phyloP scores from a whole-genome alignment of 1,140 invertebrate genomes.

The Drosophila ogumai region DNA sequence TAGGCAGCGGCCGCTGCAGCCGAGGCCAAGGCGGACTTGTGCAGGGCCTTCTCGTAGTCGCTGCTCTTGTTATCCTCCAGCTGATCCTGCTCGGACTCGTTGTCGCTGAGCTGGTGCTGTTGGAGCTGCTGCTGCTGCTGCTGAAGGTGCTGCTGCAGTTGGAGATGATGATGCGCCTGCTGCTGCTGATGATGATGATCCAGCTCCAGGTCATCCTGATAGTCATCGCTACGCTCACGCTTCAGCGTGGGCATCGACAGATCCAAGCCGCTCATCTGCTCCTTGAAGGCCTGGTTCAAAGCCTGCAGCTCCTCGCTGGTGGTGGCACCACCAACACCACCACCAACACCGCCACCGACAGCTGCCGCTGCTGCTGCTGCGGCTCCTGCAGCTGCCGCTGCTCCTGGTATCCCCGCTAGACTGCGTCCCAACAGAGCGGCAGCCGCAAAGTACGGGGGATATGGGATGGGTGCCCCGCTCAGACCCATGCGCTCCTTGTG shows the following conservation, averaged over 20 bases:
- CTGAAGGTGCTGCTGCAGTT: conserved; percentile 1
- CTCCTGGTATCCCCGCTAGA: conserved; percentile 85
- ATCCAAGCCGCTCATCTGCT: conserved; percentile 92
- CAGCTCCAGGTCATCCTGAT: conserved; percentile 89
- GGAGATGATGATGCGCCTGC: conserved; percentile 35
- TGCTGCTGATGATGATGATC: conserved; percentile 80
- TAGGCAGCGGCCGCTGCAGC: conserved; percentile 67
- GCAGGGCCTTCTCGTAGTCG: conserved; percentile 84
- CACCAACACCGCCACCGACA: conserved; percentile 35
- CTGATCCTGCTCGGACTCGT: conserved; percentile 86
- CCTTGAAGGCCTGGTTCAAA: conserved; percentile 88
- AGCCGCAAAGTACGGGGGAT: conserved; percentile 90
- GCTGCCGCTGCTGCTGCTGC: conserved; percentile 75
- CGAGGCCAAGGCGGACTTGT: conserved; percentile 76
- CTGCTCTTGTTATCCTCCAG: conserved; percentile 85
- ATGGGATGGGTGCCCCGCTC: conserved; percentile 89
- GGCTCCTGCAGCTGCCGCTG: conserved; percentile 86
- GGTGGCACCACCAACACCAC: conserved; percentile 59
- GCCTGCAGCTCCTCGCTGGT: conserved; percentile 85
- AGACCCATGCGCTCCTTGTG: conserved; percentile 92
- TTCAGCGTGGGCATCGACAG: conserved; percentile 91
- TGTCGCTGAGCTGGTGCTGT: conserved; percentile 89
- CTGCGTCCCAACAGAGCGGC: conserved; percentile 90
- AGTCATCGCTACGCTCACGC: conserved; percentile 89
- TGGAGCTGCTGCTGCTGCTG: conserved; percentile 84